A percentile compares a stretch with the other conserved stretches of the same genome.
Conservation (phyloP, 2,113 vertebrate genomes). For the Misgurnus mizolepis region DNA sequence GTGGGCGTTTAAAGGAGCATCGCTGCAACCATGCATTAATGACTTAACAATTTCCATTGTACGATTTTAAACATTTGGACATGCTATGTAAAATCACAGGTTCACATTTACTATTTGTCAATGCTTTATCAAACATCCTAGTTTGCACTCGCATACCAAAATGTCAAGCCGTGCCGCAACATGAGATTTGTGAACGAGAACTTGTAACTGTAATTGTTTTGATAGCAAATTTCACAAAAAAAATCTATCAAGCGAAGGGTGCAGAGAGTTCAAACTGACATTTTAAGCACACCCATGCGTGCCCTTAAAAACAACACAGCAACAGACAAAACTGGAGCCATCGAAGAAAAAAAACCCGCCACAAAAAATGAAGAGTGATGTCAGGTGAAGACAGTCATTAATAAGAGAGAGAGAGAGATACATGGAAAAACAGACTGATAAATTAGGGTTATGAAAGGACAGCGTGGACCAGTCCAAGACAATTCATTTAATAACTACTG, state of each 20-base stretch:
- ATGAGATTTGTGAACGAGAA: background rate
- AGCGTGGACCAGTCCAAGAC: background rate
- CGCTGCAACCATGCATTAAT: too few species aligned
- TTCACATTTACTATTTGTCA: background rate
- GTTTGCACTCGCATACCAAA: background rate
- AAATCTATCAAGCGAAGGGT: background rate
- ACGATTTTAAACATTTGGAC: too few species aligned
- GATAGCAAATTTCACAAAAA: background rate
- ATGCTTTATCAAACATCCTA: background rate
- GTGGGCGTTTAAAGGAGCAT: too few species aligned
- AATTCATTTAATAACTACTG: background rate
- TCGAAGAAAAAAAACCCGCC: background rate
- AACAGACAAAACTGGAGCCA: background rate
- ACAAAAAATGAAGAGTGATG: slow-evolving; percentile 9
- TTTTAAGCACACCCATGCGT: background rate
- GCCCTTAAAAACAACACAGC: slow-evolving; percentile 3
- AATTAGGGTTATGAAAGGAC: background rate
- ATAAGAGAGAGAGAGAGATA: background rate
- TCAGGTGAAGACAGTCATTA: background rate
- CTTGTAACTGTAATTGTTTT: background rate
- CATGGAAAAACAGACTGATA: background rate
- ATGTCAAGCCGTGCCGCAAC: too few species aligned
- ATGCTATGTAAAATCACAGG: background rate
- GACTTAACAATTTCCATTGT: too few species aligned
- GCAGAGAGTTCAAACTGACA: background rate